phyloP scores from a whole-genome alignment of 2,888 invertebrate genomes.

The Epinotia brunnichana region DNA sequence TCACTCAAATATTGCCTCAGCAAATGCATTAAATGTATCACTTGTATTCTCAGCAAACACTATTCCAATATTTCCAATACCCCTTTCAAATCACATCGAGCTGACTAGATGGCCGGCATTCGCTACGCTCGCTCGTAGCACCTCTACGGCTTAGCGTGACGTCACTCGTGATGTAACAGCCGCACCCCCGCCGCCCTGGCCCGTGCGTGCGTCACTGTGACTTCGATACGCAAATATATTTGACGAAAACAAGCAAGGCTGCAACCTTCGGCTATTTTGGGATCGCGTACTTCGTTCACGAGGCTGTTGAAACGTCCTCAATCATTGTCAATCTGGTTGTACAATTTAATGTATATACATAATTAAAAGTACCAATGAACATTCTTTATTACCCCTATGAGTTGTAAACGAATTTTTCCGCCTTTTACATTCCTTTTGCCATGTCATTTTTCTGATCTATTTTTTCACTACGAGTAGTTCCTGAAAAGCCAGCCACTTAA shows the following conservation, averaged over 20 bases:
- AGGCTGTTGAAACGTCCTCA: constrained; percentile 22
- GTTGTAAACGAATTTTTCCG: background rate
- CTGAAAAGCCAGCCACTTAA: background rate
- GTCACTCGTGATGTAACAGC: constrained; percentile 73
- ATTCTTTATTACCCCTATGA: background rate
- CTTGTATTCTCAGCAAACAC: constrained; percentile 32
- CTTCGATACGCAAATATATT: constrained; percentile 38
- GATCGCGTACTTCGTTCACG: constrained; percentile 16
- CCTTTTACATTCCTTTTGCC: background rate
- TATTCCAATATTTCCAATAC: no score
- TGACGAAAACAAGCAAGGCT: constrained; percentile 39
- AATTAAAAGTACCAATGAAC: no score
- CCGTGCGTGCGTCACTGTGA: constrained; percentile 56
- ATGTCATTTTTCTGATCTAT: background rate
- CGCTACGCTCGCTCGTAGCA: constrained; percentile 53
- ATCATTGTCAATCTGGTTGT: constrained; percentile 7
- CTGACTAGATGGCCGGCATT: constrained; percentile 50
- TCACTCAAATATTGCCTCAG: background rate
- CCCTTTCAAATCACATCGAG: constrained; percentile 36
- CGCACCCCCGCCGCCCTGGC: constrained; percentile 64
- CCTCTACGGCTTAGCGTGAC: constrained; percentile 55
- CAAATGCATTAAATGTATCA: constrained; percentile 34
- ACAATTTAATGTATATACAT: background rate
- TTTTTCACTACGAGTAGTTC: background rate
- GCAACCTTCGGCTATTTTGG: constrained; percentile 40